phyloP scores from a whole-genome alignment of 1,140 invertebrate genomes.

The Tyrophagus putrescentiae region DNA sequence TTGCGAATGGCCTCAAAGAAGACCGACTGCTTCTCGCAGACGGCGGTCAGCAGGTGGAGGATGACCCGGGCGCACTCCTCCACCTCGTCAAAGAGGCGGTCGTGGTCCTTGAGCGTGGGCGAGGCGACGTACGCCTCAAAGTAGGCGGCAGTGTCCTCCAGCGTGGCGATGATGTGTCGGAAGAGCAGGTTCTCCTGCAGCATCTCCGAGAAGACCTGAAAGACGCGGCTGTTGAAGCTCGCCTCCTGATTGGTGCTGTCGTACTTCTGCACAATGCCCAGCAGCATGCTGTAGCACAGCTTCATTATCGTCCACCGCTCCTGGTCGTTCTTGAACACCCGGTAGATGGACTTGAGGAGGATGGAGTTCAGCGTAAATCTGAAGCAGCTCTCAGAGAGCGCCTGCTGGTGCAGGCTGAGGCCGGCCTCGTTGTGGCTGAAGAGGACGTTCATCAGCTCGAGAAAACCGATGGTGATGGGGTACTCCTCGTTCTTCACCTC shows the following conservation, averaged over 20 bases:
- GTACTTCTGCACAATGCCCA: constrained; percentile 17
- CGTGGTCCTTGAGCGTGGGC: constrained; percentile 3
- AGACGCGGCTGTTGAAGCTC: constrained; percentile 4
- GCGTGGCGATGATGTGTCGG: constrained; percentile 18
- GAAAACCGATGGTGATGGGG: constrained; percentile 60
- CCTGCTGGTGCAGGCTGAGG: constrained; percentile 5
- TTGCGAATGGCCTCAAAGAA: constrained; percentile 19
- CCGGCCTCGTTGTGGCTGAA: constrained; percentile 34
- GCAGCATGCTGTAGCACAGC: constrained; percentile 12
- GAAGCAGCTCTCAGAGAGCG: constrained; percentile 12
- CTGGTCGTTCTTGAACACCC: constrained; percentile 22
- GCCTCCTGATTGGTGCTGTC: constrained; percentile 10
- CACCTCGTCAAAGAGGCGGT: not conserved
- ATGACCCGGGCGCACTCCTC: constrained; percentile 15
- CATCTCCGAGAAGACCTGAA: constrained; percentile 21
- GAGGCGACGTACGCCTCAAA: not conserved
- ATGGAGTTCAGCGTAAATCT: constrained; percentile 23
- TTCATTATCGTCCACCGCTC: constrained; percentile 24
- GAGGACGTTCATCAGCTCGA: constrained; percentile 57
- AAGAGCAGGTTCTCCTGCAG: constrained; percentile 25
- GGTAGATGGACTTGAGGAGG: constrained; percentile 20
- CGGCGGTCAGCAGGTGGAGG: constrained; percentile 19
- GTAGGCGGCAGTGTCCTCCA: constrained; percentile 19
- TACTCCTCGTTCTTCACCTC: constrained; percentile 77
- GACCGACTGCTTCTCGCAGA: constrained; percentile 20